These are phyloP conservation scores for Prunella fulvescens DNA, from an alignment of 2,113 vertebrate genomes.

Conservation along the genomic window DNA sequence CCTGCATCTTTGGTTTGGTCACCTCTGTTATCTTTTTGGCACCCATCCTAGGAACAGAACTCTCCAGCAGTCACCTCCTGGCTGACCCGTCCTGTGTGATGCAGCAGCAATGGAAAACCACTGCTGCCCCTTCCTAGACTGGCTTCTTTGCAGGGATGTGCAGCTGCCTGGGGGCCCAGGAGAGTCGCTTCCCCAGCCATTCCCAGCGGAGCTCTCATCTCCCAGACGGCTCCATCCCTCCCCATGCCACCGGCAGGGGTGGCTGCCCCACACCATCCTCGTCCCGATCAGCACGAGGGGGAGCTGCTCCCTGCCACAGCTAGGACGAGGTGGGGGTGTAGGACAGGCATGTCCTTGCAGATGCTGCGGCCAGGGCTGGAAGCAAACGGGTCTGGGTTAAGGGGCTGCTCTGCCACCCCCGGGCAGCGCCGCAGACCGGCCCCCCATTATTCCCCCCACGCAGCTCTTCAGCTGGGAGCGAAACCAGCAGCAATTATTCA, in stretches of 20 bases:
- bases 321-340: neutral
- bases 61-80: neutral
- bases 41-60: neutral
- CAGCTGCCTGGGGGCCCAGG: neutral
- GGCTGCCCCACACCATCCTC: neutral
- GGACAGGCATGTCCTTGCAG: neutral
- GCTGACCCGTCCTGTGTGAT: neutral
- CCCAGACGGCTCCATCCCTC: neutral
- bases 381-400: neutral
- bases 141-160: neutral
- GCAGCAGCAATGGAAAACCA: neutral
- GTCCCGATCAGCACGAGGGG: accelerated
- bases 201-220: accelerated
- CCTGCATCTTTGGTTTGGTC: neutral
- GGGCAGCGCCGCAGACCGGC: neutral
- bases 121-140: neutral
- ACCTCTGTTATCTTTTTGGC: neutral
- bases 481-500: conserved; percentile 73
- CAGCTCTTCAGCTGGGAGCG: conserved; percentile 7
- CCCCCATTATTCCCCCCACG: accelerated
- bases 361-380: neutral
- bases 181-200: neutral
- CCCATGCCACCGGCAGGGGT: no score
- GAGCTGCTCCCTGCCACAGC: neutral
- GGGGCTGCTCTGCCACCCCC: neutral